phyloP scores from a whole-genome alignment of 2,888 invertebrate species.

The Asteroscopus sphinx region DNA sequence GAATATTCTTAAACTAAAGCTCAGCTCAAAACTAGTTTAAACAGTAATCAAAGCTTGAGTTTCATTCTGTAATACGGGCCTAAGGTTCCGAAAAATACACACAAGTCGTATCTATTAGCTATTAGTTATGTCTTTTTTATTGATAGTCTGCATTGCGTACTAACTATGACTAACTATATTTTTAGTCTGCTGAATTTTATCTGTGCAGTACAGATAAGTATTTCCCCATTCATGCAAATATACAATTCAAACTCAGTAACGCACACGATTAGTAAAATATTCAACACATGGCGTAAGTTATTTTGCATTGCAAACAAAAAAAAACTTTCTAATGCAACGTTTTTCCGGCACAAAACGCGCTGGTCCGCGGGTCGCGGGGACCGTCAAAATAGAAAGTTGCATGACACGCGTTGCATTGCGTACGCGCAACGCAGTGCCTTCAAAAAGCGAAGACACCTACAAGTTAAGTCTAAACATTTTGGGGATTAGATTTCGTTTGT shows the following conservation, averaged over 20 bases:
- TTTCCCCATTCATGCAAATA: too few species aligned
- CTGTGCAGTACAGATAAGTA: too few species aligned
- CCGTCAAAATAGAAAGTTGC: constrained; percentile 85
- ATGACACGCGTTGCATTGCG: constrained; percentile 76
- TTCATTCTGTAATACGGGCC: too few species aligned
- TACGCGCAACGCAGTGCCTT: constrained; percentile 61
- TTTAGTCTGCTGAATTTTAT: too few species aligned
- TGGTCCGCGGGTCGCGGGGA: constrained; percentile 52
- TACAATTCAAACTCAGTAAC: constrained; percentile 1
- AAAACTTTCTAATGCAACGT: constrained; percentile 81
- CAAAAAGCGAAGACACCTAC: constrained; percentile 9
- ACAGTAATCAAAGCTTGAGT: too few species aligned
- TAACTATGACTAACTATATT: too few species aligned
- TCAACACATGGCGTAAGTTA: constrained; percentile 40
- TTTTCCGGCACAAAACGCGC: constrained; percentile 68
- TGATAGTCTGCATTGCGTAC: too few species aligned
- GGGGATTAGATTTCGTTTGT: neutral
- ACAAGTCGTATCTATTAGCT: too few species aligned
- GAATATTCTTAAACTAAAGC: too few species aligned
- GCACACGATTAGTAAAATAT: constrained; percentile 36
- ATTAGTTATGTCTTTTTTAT: too few species aligned
- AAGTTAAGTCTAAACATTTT: constrained; percentile 6
- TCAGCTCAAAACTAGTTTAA: too few species aligned
- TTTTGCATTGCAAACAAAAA: constrained; percentile 68
- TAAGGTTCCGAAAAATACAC: too few species aligned